Conservation (phyloP, 2,888 invertebrate species). For the Sinelater perroti region DNA sequence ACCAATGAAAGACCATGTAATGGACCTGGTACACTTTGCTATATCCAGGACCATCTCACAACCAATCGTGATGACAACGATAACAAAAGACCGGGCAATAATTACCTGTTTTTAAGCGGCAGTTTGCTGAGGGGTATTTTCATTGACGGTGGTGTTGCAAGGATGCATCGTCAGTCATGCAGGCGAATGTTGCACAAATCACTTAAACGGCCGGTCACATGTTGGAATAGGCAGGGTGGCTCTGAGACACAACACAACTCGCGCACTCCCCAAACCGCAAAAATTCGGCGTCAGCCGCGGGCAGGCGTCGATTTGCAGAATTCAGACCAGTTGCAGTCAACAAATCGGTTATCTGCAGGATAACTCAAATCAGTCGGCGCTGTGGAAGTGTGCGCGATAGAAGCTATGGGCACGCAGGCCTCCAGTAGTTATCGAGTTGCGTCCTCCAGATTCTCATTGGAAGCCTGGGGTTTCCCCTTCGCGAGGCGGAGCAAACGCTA, state of each 20-base stretch:
- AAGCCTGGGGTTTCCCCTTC: slow-evolving; percentile 37
- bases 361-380: slow-evolving; percentile 46
- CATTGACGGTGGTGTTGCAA: too few relatives aligned
- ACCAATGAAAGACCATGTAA: too few relatives aligned
- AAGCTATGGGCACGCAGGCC: slow-evolving; percentile 47
- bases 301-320: too few relatives aligned
- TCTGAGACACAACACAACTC: too few relatives aligned
- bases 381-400: slow-evolving; percentile 40
- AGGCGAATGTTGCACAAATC: slow-evolving; percentile 1
- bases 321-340: slow-evolving; percentile 43
- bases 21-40: not conserved
- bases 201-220: too few relatives aligned
- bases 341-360: slow-evolving; percentile 49
- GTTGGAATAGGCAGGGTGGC: too few relatives aligned
- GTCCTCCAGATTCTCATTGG: slow-evolving; percentile 44
- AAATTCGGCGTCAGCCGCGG: too few relatives aligned
- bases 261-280: slow-evolving; percentile 14
- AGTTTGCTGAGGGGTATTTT: too few relatives aligned
- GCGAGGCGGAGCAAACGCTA: slow-evolving; percentile 41
- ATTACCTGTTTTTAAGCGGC: slow-evolving; percentile 31
- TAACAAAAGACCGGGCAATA: not conserved
- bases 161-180: too few relatives aligned
- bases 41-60: not conserved
- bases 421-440: slow-evolving; percentile 43
- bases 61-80: not conserved